A percentile compares a stretch with the other conserved stretches of the same genome.
These are phyloP conservation scores for Archips xylosteana DNA, from an alignment of 2,888 invertebrate species.

Conservation along the genomic window DNA sequence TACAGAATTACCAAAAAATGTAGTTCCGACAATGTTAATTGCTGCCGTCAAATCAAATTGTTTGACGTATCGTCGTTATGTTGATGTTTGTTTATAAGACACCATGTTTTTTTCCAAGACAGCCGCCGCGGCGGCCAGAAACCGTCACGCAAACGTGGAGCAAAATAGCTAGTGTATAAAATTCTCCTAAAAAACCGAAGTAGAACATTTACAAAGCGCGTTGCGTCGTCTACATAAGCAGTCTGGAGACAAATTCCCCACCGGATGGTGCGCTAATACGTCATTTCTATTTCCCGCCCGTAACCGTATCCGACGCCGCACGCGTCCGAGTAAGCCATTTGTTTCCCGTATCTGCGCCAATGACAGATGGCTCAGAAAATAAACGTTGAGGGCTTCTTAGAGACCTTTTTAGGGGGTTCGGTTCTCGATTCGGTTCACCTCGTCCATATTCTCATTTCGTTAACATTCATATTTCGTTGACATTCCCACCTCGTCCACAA, in stretches of 20 bases:
- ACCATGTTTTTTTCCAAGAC: too few relatives aligned
- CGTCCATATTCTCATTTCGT: too few relatives aligned
- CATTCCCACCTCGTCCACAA: too few relatives aligned
- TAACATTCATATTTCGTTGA: too few relatives aligned
- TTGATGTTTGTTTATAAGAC: too few relatives aligned
- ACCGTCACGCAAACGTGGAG: not conserved
- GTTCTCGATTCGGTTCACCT: too few relatives aligned
- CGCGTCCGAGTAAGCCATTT: conserved; percentile 21
- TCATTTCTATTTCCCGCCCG: conserved; percentile 20
- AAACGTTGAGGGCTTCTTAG: not conserved
- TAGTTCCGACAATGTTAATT: too few relatives aligned
- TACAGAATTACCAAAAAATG: too few relatives aligned
- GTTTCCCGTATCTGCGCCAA: conserved; percentile 10
- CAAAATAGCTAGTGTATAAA: conserved; percentile 2
- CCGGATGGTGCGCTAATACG: conserved; percentile 19
- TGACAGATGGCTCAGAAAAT: conserved; percentile 15
- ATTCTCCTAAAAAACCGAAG: not conserved
- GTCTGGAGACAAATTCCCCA: not conserved
- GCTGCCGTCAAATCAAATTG: too few relatives aligned
- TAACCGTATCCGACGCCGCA: conserved; percentile 12
- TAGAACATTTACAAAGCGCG: not conserved
- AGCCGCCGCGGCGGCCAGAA: not conserved
- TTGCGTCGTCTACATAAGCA: conserved; percentile 2
- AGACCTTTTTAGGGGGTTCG: not conserved
- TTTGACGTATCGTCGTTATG: too few relatives aligned